phyloP scores from a whole-genome alignment of 1,140 invertebrate genomes.

The Drosophila orena region DNA sequence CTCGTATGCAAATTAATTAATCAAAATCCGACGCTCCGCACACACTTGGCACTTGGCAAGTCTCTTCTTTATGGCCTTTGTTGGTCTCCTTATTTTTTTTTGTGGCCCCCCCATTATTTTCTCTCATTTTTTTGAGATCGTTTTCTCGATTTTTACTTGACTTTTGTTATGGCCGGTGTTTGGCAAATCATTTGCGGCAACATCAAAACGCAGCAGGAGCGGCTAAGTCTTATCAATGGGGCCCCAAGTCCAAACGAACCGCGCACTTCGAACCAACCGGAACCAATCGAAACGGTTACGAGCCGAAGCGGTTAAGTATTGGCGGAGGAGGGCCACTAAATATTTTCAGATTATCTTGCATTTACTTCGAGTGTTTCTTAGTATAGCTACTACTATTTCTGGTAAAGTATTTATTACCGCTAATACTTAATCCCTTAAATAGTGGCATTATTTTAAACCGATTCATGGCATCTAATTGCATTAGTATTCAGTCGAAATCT shows the following conservation, averaged over 20 bases:
- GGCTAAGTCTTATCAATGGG: slow-evolving; percentile 40
- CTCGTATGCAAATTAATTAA: slow-evolving; percentile 81
- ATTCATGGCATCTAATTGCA: not conserved
- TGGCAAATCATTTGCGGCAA: slow-evolving; percentile 76
- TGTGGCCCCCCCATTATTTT: not conserved
- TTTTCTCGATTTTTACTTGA: slow-evolving; percentile 11
- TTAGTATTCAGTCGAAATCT: not conserved
- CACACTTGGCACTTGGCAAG: slow-evolving; percentile 45
- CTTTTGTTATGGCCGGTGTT: slow-evolving; percentile 41
- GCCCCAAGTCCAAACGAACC: slow-evolving; percentile 1
- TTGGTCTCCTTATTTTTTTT: not conserved
- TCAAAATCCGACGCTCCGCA: slow-evolving; percentile 66
- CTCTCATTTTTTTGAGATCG: not conserved
- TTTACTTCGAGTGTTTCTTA: no score
- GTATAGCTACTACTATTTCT: no score
- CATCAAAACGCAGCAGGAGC: slow-evolving; percentile 69
- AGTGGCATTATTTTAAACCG: not conserved
- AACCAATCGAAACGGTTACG: slow-evolving; percentile 43
- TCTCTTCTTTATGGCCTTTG: slow-evolving; percentile 14
- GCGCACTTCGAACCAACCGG: slow-evolving; percentile 4
- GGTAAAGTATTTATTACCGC: no score
- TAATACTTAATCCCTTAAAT: no score
- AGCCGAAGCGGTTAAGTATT: slow-evolving; percentile 28
- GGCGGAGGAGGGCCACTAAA: not conserved
- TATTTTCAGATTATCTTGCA: not conserved